Conservation (phyloP, 2,113 vertebrate species). For the Anoplopoma fimbria region DNA sequence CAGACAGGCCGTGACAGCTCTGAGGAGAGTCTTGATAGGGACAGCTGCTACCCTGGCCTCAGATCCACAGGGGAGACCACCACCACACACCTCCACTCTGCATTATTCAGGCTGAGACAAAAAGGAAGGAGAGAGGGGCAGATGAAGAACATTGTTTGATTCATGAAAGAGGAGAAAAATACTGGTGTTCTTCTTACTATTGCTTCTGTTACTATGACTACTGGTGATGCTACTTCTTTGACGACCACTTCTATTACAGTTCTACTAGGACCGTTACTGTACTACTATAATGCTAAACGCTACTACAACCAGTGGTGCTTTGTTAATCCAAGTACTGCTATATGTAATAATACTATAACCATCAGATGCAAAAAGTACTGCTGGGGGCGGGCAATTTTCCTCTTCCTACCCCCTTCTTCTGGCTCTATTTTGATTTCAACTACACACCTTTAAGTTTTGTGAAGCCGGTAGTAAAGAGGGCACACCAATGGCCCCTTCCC, state of each 20-base stretch:
- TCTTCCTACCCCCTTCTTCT: too few species aligned
- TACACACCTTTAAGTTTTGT: too few species aligned
- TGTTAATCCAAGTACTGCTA: not conserved
- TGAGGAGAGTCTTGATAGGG: slow-evolving; percentile 74
- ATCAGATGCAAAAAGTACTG: not conserved
- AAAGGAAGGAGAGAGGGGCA: slow-evolving; percentile 17
- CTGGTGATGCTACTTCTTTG: not conserved
- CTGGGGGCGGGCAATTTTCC: too few species aligned
- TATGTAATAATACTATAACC: not conserved
- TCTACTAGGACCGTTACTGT: not conserved
- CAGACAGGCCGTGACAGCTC: slow-evolving; percentile 77
- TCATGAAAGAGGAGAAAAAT: slow-evolving; percentile 17
- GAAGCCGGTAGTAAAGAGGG: too few species aligned
- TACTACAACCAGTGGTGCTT: not conserved
- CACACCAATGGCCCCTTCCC: too few species aligned
- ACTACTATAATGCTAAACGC: not conserved
- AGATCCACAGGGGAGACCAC: slow-evolving; percentile 61
- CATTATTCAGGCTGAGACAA: slow-evolving; percentile 55
- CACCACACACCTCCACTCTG: slow-evolving; percentile 49
- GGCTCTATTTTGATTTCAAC: too few species aligned
- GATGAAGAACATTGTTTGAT: slow-evolving; percentile 24
- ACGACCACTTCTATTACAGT: not conserved
- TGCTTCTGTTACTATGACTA: not conserved
- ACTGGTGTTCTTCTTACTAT: not conserved
- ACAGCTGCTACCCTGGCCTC: slow-evolving; percentile 77